Evolutionary conservation across 2,113 vertebrate genomes (phyloP).

Genomic region (Platanista minor): DNA sequence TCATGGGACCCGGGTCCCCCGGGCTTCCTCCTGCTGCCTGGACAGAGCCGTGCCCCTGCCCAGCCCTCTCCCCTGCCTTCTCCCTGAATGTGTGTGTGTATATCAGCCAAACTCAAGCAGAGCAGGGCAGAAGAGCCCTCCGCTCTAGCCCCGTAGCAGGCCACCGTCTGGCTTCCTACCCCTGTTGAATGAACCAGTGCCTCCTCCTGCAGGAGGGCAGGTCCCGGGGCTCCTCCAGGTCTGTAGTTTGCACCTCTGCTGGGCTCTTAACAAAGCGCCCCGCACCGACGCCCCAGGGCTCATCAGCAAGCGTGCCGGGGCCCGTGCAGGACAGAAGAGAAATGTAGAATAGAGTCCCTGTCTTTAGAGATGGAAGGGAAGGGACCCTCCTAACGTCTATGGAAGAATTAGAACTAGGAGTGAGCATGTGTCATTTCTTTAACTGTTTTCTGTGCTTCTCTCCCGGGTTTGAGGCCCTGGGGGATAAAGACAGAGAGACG

Average conservation of each 20-base stretch:
- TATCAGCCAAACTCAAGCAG: rapidly evolving
- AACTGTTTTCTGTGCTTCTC: neutral
- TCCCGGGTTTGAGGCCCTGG: neutral
- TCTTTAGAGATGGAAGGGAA: neutral
- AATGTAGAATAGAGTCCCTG: neutral
- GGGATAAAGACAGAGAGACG: neutral
- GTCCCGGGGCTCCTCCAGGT: neutral
- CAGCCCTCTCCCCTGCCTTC: too few species aligned
- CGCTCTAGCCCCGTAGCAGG: rapidly evolving
- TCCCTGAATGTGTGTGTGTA: too few species aligned
- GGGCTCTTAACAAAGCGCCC: neutral
- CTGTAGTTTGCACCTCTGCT: neutral
- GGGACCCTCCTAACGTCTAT: neutral
- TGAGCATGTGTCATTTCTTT: neutral
- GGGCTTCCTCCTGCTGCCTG: too few species aligned
- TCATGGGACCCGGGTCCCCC: rapidly evolving
- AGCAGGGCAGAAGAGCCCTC: rapidly evolving
- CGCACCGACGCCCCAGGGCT: rapidly evolving
- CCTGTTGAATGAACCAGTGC: rapidly evolving
- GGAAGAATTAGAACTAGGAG: too few species aligned
- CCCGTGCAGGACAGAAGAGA: neutral
- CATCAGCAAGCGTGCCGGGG: rapidly evolving
- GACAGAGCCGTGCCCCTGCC: neutral
- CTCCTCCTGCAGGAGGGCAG: rapidly evolving
- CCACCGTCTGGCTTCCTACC: neutral